These are phyloP conservation scores for Ammodytes marinus DNA, from an alignment of 2,113 vertebrate genomes.

Conservation along the genomic window DNA sequence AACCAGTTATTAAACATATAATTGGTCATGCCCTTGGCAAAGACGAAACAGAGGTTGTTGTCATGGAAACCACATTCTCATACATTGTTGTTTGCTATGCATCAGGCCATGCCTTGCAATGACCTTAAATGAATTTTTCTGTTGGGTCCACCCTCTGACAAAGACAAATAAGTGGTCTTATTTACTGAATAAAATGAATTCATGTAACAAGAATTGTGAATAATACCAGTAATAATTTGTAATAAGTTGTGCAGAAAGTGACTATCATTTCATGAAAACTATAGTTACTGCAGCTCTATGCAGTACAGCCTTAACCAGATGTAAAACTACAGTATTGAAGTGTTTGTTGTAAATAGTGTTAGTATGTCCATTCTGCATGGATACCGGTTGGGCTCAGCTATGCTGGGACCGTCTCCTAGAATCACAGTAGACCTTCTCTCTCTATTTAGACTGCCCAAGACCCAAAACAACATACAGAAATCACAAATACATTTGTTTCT, in stretches of 20 bases:
- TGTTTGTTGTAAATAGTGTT: slow-evolving; percentile 95
- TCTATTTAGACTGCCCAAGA: slow-evolving; percentile 62
- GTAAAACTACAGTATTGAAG: slow-evolving; percentile 80
- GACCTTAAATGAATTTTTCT: slow-evolving; percentile 79
- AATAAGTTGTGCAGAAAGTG: slow-evolving; percentile 88
- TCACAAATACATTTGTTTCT: slow-evolving; percentile 20
- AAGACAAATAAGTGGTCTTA: slow-evolving; percentile 86
- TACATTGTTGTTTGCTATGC: slow-evolving; percentile 85
- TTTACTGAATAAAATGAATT: slow-evolving; percentile 78
- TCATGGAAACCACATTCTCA: slow-evolving; percentile 69
- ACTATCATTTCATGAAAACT: slow-evolving; percentile 91
- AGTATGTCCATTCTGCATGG: slow-evolving; percentile 91
- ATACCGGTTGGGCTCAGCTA: slow-evolving; percentile 88
- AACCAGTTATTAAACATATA: slow-evolving; percentile 43
- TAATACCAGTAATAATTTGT: slow-evolving; percentile 80
- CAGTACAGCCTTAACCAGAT: slow-evolving; percentile 86
- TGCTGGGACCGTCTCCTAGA: slow-evolving; percentile 63
- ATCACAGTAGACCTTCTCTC: slow-evolving; percentile 73
- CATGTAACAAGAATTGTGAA: slow-evolving; percentile 80
- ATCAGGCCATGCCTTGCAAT: slow-evolving; percentile 83
- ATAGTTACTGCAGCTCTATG: slow-evolving; percentile 80
- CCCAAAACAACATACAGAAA: slow-evolving; percentile 34
- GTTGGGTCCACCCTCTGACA: slow-evolving; percentile 77
- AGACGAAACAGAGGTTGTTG: slow-evolving; percentile 68
- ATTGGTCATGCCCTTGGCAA: slow-evolving; percentile 47